Conservation (phyloP, 2,888 invertebrate genomes). For the Caenorhabditis sinica region DNA sequence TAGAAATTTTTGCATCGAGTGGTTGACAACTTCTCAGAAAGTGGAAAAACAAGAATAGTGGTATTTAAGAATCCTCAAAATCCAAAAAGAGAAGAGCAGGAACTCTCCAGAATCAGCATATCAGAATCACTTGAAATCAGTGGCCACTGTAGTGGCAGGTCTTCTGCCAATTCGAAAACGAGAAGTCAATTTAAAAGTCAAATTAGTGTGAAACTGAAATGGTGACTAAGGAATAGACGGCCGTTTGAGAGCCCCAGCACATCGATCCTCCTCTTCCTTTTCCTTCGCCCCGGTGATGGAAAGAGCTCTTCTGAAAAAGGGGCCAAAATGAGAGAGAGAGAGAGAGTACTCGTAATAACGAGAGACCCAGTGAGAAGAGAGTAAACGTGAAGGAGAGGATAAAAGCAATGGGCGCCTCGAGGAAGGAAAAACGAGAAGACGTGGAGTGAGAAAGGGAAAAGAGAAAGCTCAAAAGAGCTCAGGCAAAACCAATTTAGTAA, state of each 20-base stretch:
- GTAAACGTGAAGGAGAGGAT: conserved; percentile 58
- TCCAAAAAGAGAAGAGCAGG: neutral
- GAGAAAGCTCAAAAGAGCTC: conserved; percentile 38
- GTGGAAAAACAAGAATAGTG: too few species aligned
- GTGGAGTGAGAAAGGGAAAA: conserved; percentile 10
- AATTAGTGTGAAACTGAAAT: conserved; percentile 14
- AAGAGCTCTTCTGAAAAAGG: conserved; percentile 40
- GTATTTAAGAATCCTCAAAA: too few species aligned
- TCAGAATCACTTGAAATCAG: too few species aligned
- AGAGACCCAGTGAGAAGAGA: conserved; percentile 33
- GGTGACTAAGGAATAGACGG: conserved; percentile 14
- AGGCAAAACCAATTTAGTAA: conserved; percentile 58
- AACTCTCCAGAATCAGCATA: neutral
- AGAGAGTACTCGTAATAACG: conserved; percentile 10
- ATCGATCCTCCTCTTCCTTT: conserved; percentile 44
- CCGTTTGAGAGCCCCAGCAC: conserved; percentile 22
- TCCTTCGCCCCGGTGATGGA: conserved; percentile 31
- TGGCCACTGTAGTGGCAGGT: too few species aligned
- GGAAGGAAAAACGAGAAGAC: conserved; percentile 54
- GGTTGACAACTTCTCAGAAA: too few species aligned
- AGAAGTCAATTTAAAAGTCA: conserved; percentile 7
- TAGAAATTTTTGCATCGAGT: too few species aligned
- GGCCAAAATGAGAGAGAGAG: too few species aligned
- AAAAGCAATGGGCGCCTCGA: conserved; percentile 25
- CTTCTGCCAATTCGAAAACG: neutral